Evolutionary conservation across 2,888 invertebrate genomes (phyloP).

Genomic region (Darwinula stevensoni): DNA sequence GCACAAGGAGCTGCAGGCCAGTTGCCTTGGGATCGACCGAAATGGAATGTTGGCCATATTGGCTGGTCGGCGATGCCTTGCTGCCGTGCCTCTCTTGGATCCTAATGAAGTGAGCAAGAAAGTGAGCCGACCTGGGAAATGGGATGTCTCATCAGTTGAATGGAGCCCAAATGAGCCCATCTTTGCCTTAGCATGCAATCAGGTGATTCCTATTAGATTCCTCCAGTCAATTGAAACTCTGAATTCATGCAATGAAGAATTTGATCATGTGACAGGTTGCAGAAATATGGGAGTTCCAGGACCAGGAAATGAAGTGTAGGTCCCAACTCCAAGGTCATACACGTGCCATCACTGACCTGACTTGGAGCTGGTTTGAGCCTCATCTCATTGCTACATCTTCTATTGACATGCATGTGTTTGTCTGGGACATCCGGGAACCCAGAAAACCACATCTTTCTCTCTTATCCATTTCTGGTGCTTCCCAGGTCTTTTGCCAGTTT

Average conservation of each 20-base stretch:
- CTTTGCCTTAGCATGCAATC: background rate
- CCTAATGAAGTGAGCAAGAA: no score
- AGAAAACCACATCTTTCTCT: conserved; percentile 49
- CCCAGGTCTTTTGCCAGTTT: conserved; percentile 46
- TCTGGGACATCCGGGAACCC: conserved; percentile 72
- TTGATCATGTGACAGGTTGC: background rate
- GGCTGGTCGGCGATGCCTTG: no score
- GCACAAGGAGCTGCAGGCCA: no score
- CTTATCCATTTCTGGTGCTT: no score
- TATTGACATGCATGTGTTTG: conserved; percentile 67
- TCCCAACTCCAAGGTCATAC: conserved; percentile 55
- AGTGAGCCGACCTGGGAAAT: background rate
- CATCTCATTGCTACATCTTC: conserved; percentile 60
- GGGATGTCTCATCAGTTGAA: background rate
- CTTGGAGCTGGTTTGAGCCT: conserved; percentile 57
- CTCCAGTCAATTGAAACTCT: no score
- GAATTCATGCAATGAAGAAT: no score
- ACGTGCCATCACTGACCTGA: conserved; percentile 58
- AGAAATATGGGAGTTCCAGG: conserved; percentile 12
- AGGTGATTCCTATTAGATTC: no score
- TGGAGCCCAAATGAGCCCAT: background rate
- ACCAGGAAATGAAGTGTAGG: no score
- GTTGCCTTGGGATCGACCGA: conserved; percentile 68
- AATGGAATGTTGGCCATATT: conserved; percentile 54
- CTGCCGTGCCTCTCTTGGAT: no score